These are phyloP conservation scores for Loripinus fragilis DNA, from an alignment of 2,888 invertebrate species.

Conservation along the genomic window DNA sequence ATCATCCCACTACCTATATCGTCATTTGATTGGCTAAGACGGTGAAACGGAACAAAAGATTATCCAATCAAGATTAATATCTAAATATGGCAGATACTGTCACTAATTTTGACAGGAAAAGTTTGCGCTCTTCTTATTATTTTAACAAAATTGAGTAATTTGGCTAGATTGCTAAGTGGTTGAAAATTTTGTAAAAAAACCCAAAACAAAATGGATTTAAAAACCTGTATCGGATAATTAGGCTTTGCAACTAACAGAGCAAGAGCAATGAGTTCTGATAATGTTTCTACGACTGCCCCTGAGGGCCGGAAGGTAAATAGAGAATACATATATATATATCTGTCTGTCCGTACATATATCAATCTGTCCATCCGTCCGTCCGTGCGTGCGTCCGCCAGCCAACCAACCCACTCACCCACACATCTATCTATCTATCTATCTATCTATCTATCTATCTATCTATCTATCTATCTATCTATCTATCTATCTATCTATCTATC, in stretches of 20 bases:
- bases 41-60: conserved; percentile 11
- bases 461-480: conserved; percentile 1
- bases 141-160: background rate
- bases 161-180: background rate
- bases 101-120: conserved; percentile 3
- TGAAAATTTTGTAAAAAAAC: background rate
- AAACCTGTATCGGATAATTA: background rate
- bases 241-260: too few relatives aligned
- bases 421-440: background rate
- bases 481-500: conserved; percentile 8
- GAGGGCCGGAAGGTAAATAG: conserved; percentile 62
- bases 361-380: background rate
- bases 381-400: background rate
- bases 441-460: background rate
- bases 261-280: conserved; percentile 53
- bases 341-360: background rate
- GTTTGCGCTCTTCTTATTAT: conserved; percentile 8
- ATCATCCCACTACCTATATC: background rate
- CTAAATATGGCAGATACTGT: conserved; percentile 10
- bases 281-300: conserved; percentile 62
- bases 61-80: conserved; percentile 18
- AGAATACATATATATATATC: conserved; percentile 29
- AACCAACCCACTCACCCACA: background rate
- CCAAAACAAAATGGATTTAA: background rate
- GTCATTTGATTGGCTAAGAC: conserved; percentile 6